A percentile compares a stretch with the other conserved stretches of the same genome.
phyloP scores from a whole-genome alignment of 2,888 invertebrate genomes.

The Drosophila greeni region DNA sequence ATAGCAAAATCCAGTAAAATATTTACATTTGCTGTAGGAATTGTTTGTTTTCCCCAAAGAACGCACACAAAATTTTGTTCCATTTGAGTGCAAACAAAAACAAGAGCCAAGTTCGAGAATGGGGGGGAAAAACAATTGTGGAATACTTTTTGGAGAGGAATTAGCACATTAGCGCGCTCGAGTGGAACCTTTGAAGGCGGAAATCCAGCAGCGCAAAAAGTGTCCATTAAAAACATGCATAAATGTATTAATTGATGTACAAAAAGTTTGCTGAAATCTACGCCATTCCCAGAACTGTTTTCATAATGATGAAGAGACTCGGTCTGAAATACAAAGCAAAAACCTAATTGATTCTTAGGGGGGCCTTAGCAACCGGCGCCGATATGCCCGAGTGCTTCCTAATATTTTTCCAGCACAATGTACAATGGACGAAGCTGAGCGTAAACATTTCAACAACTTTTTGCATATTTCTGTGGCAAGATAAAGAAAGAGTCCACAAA shows the following conservation, averaged over 20 bases:
- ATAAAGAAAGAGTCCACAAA: conserved; percentile 3
- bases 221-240: conserved; percentile 63
- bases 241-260: conserved; percentile 56
- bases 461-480: conserved; percentile 23
- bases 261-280: conserved; percentile 39
- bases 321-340: conserved; percentile 9
- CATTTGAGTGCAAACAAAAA: conserved; percentile 32
- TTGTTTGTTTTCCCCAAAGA: conserved; percentile 34
- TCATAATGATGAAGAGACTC: too few species aligned
- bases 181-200: conserved; percentile 58
- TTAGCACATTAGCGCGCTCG: conserved; percentile 59
- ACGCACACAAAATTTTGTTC: conserved; percentile 14
- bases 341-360: conserved; percentile 67
- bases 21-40: conserved; percentile 52
- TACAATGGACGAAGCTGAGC: conserved; percentile 64
- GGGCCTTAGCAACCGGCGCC: conserved; percentile 56
- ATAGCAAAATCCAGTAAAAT: conserved; percentile 56
- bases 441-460: conserved; percentile 66
- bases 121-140: conserved; percentile 1
- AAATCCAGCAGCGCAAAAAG: conserved; percentile 60
- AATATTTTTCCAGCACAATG: conserved; percentile 54
- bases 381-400: conserved; percentile 55
- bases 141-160: conserved; percentile 17
- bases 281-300: conserved; percentile 30
- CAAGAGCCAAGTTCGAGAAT: conserved; percentile 19